These are phyloP conservation scores for Larimichthys polyactis DNA, from an alignment of 2,113 vertebrate species.

Conservation along the genomic window DNA sequence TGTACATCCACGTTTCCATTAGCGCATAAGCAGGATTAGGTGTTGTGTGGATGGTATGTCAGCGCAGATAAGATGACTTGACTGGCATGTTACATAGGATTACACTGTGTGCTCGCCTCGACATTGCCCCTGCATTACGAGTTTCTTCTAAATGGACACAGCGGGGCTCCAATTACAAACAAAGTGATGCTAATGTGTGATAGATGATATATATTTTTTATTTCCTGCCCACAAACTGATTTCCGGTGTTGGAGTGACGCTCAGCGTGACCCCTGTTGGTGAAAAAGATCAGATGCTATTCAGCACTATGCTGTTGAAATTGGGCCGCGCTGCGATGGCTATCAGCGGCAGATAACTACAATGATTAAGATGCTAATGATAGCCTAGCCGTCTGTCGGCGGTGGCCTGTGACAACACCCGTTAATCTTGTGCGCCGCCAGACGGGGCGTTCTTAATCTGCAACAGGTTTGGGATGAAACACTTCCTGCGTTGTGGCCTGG, in stretches of 20 bases:
- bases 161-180: neutral
- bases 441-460: constrained; percentile 28
- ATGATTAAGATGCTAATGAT: constrained; percentile 68
- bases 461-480: constrained; percentile 56
- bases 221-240: constrained; percentile 30
- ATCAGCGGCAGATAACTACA: constrained; percentile 44
- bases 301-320: constrained; percentile 17
- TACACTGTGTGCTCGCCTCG: constrained; percentile 41
- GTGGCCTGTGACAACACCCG: constrained; percentile 22
- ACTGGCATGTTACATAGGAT: constrained; percentile 63
- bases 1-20: constrained; percentile 62
- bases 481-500: constrained; percentile 21
- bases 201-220: constrained; percentile 32
- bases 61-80: constrained; percentile 63
- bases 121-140: constrained; percentile 11
- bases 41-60: constrained; percentile 60
- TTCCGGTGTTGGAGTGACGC: constrained; percentile 6
- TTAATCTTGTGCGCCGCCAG: constrained; percentile 35
- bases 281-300: constrained; percentile 33
- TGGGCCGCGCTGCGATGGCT: constrained; percentile 1
- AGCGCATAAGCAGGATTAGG: constrained; percentile 69
- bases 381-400: constrained; percentile 55
- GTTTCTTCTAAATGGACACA: neutral
- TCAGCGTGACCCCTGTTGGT: constrained; percentile 6
- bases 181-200: constrained; percentile 11